phyloP scores from a whole-genome alignment of 2,113 vertebrate species.

The Peromyscus californicus region DNA sequence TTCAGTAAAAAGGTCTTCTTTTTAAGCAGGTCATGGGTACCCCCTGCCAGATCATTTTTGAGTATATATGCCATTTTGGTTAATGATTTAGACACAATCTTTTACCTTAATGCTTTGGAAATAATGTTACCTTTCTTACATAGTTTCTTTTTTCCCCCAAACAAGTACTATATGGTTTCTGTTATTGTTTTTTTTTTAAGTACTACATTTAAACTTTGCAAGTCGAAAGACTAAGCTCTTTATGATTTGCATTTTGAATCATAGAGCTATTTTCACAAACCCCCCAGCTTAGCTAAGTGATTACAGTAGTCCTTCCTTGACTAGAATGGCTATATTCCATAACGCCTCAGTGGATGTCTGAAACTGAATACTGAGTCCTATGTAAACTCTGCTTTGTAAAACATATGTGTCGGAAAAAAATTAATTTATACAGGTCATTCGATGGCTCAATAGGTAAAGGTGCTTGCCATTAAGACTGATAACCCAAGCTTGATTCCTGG shows the following conservation, averaged over 20 bases:
- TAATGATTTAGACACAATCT: background rate
- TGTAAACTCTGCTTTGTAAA: background rate
- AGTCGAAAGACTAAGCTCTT: background rate
- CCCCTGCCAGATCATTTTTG: slow-evolving; percentile 14
- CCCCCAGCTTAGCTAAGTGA: background rate
- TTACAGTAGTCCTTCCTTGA: background rate
- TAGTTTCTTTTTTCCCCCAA: slow-evolving; percentile 3
- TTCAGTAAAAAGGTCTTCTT: background rate
- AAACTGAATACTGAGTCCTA: background rate
- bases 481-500: background rate
- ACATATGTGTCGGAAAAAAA: background rate
- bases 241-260: background rate
- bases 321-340: background rate
- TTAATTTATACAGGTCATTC: background rate
- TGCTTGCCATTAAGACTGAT: background rate
- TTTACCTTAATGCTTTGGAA: slow-evolving; percentile 48
- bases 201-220: slow-evolving; percentile 23
- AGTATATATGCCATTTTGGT: slow-evolving; percentile 44
- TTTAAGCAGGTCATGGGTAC: slow-evolving; percentile 30
- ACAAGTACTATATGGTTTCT: background rate
- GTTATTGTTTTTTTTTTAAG: slow-evolving; percentile 24
- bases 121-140: slow-evolving; percentile 24
- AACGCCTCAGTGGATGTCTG: background rate
- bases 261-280: slow-evolving; percentile 31
- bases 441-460: background rate